Evolutionary conservation across 1,140 invertebrate species (phyloP), one percentile per base, ranked within the genome.

Genomic region (Pseudomyrmex sp.): DNA sequence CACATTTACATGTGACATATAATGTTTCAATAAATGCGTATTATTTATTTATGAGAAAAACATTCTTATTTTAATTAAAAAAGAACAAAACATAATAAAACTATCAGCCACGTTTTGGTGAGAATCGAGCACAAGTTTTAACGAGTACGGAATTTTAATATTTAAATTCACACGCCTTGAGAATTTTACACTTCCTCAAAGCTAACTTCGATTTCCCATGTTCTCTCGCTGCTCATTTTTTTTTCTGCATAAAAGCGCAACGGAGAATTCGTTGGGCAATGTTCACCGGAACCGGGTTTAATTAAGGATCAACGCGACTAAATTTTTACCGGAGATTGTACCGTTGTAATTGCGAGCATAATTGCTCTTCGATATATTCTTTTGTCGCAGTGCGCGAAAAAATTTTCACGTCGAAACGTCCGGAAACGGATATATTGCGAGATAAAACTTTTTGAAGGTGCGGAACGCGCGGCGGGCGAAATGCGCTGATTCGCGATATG

Each of bases 61-160:
- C 35, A 35, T 35, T 35, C 35, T 35, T 35, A 0, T 35, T 35
- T 35, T 35, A 35, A 35, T 35, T 35, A 35, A 35, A 35, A 35
- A 35, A 0, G 0, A 35, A 35, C 5, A 35, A 35, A 35, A 35
- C 35, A 35, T 35, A 35, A 35, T 35, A 35, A 35, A 35, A 35
- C 5, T 7, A 35, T 35, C 3, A 26, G 26, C 35, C 35, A 35
- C 35, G 35, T 7, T 18, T 18, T 35, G 20, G 48, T 62, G 23
- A 70, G 23, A 62, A 48, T 50, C 48, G 54, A 74, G 58, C 54
- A 52, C 18, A 1, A 87, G 52, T 83, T 85, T 75, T 70, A 76
- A 83, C 58, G 23, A 50, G 13, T 52, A 58, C 63, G 83, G 35
- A 83, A 83, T 87, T 87, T 87, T 83, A 86, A 86, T 87, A n/a